A percentile compares a stretch with the other conserved stretches of the same genome.
phyloP scores from a whole-genome alignment of 2,113 vertebrate genomes.

The Pseudorectes ferrugineus region DNA sequence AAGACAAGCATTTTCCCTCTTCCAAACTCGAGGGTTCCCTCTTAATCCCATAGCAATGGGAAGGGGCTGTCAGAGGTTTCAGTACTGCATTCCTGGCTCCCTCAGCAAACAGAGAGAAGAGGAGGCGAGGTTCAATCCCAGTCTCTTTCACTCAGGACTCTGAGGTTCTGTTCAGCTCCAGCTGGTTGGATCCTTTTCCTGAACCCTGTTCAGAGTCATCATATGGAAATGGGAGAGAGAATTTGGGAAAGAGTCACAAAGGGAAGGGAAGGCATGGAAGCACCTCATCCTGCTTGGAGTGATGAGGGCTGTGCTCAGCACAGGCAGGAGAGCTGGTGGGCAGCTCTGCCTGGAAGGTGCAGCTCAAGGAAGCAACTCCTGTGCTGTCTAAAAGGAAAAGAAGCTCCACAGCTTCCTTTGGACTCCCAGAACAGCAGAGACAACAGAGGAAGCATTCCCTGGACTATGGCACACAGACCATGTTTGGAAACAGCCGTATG shows the following conservation, averaged over 20 bases:
- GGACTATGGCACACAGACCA: not conserved
- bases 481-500: not conserved
- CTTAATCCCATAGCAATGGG: not conserved
- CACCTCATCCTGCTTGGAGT: not conserved
- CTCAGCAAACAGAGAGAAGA: not conserved
- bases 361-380: not conserved
- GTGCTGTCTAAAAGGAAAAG: not conserved
- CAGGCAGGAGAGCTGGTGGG: not conserved
- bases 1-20: not conserved
- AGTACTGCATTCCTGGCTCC: not conserved
- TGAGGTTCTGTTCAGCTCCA: not conserved
- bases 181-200: not conserved
- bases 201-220: not conserved
- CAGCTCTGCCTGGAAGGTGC: not conserved
- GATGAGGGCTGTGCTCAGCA: not conserved
- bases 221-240: not conserved
- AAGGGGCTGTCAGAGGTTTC: not conserved
- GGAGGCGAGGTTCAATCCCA: not conserved
- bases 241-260: not conserved
- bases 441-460: not conserved
- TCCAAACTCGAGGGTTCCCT: not conserved
- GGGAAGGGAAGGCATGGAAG: not conserved
- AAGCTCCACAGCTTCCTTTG: not conserved
- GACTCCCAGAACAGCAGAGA: not conserved
- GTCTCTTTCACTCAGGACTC: not conserved